Base-by-base conservation (phyloP, 2,797 vertebrate species). In the Heterohyrax brucei region DNA sequence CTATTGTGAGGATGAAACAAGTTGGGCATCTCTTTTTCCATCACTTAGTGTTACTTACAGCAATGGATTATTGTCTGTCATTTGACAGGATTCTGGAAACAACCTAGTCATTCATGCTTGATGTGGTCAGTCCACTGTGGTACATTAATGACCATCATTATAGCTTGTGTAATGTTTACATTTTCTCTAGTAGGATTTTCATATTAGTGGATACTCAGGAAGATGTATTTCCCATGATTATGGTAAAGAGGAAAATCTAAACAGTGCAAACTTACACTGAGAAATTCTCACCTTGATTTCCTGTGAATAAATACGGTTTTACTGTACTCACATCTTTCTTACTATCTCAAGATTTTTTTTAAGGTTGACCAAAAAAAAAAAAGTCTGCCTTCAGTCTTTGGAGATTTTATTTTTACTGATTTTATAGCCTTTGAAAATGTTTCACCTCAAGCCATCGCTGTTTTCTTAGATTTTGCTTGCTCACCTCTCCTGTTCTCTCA, bases 51-150 rank as follows among this genome's bases (percentile, higher is more conserved):
- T 92, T 93, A 92, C 96, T 96, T 96, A 93, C 84, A 76, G 82
- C 78, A 96, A 59, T 28, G 68, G 64, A 80, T 85, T 85, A 26
- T 89, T 95, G 95, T 89, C 91, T 82, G 75, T 88, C 70, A 80
- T 87, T 91, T 92, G 89, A 85, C 89, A 86, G 48, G 33, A 26
- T 94, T 95, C 81, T 93, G 94, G 84, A 95, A 95, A 94, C 50
- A n/a, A 73, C 81, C 46, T 82, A 53, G 91, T 77, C 78, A 5
- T 59, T 96, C 76, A 24, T 13, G 22, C 91, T 87, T 92, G 73
- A 89, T 95, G 96, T 93, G 93, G 75, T 92, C 84, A 92, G 77
- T 73, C 26, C 68, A 62, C 72, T 85, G 48, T 81, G 92, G 72
- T 81, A 39, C 95, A n/a, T 72, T 93, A 64, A 91, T 95, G 91